A percentile compares a stretch with the other conserved stretches of the same genome.
These are phyloP conservation scores for Calameuta idolon DNA, from an alignment of 2,888 invertebrate species.

Conservation along the genomic window DNA sequence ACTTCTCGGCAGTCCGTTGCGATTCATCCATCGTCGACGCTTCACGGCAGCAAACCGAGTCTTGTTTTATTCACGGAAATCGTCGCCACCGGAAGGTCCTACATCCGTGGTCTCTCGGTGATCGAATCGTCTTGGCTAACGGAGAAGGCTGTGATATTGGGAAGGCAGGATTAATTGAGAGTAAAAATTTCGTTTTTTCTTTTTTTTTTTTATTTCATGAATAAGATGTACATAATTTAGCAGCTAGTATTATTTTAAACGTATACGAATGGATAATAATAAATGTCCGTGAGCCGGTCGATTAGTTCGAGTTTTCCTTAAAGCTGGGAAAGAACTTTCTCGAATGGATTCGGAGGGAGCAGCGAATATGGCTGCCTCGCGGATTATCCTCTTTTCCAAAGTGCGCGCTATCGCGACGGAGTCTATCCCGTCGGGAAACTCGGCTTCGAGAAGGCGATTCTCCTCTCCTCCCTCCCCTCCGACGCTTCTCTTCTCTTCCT, in stretches of 20 bases:
- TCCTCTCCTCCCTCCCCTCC: slow-evolving; percentile 3
- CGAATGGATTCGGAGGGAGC: neutral
- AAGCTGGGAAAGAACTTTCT: neutral
- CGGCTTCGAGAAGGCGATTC: neutral
- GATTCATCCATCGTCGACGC: slow-evolving; percentile 87
- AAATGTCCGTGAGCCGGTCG: neutral
- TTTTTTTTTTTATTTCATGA: neutral
- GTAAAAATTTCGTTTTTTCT: neutral
- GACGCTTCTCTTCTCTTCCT: neutral
- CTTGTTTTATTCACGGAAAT: slow-evolving; percentile 88
- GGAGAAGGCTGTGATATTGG: slow-evolving; percentile 64
- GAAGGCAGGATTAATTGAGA: slow-evolving; percentile 33
- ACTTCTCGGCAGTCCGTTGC: slow-evolving; percentile 76
- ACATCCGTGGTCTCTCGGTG: slow-evolving; percentile 81
- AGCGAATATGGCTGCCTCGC: neutral
- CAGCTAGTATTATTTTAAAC: neutral
- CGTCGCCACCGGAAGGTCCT: slow-evolving; percentile 85
- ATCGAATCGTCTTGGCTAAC: slow-evolving; percentile 86
- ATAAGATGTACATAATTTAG: neutral
- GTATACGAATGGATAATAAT: neutral
- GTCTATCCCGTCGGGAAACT: slow-evolving; percentile 13
- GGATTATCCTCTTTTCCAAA: neutral
- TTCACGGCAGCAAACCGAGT: slow-evolving; percentile 79
- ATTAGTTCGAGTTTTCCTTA: neutral
- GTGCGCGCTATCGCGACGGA: neutral